Percentiles rank a stretch among this genome's conserved stretches.
Evolutionary conservation across 2,888 invertebrate genomes (phyloP).

Genomic region (Drosophila rubida): DNA sequence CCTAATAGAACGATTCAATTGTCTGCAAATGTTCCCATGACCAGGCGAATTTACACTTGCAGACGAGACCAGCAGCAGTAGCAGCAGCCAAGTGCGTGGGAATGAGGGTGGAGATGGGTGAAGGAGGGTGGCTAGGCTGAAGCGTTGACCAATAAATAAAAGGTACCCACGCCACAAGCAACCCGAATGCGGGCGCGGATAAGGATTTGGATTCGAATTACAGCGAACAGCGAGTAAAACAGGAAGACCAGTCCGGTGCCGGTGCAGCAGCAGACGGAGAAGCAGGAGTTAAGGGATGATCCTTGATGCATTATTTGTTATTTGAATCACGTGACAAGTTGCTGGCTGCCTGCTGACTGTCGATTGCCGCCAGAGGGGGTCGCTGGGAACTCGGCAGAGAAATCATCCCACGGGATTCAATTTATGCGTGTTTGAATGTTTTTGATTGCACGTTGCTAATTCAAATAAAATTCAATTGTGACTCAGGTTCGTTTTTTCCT

Average conservation of each 20-base stretch:
- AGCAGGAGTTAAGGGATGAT: slow-evolving; percentile 76
- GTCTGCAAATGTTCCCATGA: slow-evolving; percentile 74
- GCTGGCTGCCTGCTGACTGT: slow-evolving; percentile 28
- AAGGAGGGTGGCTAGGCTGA: slow-evolving; percentile 15
- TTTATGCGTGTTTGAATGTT: slow-evolving; percentile 83
- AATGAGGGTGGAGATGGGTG: slow-evolving; percentile 30
- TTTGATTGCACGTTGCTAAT: slow-evolving; percentile 81
- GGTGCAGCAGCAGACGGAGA: slow-evolving; percentile 19
- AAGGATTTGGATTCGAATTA: slow-evolving; percentile 51
- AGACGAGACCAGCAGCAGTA: slow-evolving; percentile 2
- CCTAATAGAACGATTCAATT: slow-evolving; percentile 65
- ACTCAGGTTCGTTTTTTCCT: slow-evolving; percentile 20
- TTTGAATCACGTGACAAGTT: slow-evolving; percentile 83
- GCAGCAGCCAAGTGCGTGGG: slow-evolving; percentile 69
- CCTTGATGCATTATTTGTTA: slow-evolving; percentile 76
- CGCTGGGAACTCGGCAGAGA: slow-evolving; percentile 66
- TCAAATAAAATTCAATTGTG: slow-evolving; percentile 71
- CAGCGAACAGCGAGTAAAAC: slow-evolving; percentile 3
- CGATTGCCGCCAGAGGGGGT: slow-evolving; percentile 29
- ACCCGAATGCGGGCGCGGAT: slow-evolving; percentile 17
- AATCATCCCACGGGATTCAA: slow-evolving; percentile 83
- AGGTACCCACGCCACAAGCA: slow-evolving; percentile 37
- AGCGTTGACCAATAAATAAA: slow-evolving; percentile 54
- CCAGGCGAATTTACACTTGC: slow-evolving; percentile 71
- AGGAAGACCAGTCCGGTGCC: slow-evolving; percentile 19